These are phyloP conservation scores for Amphimallon solstitiale DNA, from an alignment of 2,888 invertebrate genomes.

Conservation along the genomic window DNA sequence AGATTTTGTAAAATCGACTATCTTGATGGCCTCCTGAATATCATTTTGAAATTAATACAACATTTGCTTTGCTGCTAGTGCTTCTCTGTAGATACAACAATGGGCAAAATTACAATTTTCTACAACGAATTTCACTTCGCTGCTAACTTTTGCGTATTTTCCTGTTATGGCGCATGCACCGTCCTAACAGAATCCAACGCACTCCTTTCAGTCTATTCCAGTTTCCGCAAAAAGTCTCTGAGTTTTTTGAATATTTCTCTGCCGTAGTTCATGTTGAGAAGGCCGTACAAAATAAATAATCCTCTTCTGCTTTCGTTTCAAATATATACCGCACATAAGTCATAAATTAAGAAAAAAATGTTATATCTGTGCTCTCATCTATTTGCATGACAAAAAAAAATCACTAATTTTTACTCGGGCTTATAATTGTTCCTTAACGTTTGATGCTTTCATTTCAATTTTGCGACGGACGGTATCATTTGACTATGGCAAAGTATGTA, in stretches of 20 bases:
- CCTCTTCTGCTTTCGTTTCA: neutral
- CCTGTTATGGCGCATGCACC: constrained; percentile 46
- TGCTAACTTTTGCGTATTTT: constrained; percentile 38
- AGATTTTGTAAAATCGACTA: constrained; percentile 38
- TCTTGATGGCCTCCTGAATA: constrained; percentile 32
- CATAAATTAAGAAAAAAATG: neutral
- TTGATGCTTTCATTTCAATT: neutral
- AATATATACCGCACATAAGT: constrained; percentile 11
- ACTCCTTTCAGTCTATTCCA: constrained; percentile 43
- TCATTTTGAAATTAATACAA: constrained; percentile 30
- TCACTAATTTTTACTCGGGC: too few species aligned
- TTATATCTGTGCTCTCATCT: neutral
- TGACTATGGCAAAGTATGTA: neutral
- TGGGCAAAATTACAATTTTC: constrained; percentile 34
- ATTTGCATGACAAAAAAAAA: constrained; percentile 8
- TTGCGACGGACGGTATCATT: constrained; percentile 1
- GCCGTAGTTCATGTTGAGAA: constrained; percentile 39
- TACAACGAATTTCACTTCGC: constrained; percentile 33
- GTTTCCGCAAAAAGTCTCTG: constrained; percentile 42
- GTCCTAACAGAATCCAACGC: constrained; percentile 48
- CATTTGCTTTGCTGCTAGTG: constrained; percentile 34
- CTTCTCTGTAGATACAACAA: constrained; percentile 40
- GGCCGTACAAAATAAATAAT: constrained; percentile 12
- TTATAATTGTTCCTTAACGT: too few species aligned
- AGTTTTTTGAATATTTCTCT: constrained; percentile 46